Conservation (phyloP, 2,113 vertebrate species). For the Rana temporaria region DNA sequence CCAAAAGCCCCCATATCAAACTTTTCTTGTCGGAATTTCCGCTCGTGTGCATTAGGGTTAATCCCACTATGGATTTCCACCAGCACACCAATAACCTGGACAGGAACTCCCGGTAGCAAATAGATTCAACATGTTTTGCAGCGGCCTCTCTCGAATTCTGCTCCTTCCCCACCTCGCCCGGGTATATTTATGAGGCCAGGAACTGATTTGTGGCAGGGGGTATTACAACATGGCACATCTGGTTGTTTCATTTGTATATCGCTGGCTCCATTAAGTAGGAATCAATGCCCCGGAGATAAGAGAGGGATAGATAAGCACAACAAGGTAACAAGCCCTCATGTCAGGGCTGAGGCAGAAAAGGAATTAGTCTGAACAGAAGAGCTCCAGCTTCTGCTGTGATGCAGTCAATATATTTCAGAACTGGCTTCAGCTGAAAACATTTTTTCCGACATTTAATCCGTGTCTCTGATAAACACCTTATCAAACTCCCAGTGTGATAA, state of each 20-base stretch:
- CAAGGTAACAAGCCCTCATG: slow-evolving; percentile 69
- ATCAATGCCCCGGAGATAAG: slow-evolving; percentile 76
- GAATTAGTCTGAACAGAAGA: slow-evolving; percentile 61
- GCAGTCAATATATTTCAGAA: slow-evolving; percentile 42
- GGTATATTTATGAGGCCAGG: slow-evolving; percentile 20
- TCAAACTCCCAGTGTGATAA: slow-evolving; percentile 42
- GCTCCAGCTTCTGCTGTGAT: slow-evolving; percentile 12
- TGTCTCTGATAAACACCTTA: slow-evolving; percentile 41
- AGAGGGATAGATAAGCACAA: slow-evolving; percentile 71
- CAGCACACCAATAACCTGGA: not conserved
- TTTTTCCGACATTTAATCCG: slow-evolving; percentile 13
- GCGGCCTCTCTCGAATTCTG: not conserved
- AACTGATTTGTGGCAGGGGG: slow-evolving; percentile 20
- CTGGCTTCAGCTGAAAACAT: not conserved
- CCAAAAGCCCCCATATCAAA: too few species aligned
- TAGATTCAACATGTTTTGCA: not conserved
- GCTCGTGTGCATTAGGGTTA: too few species aligned
- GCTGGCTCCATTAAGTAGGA: slow-evolving; percentile 64
- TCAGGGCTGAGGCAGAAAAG: slow-evolving; percentile 71
- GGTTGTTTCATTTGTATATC: slow-evolving; percentile 69
- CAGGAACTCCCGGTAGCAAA: not conserved
- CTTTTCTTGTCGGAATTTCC: too few species aligned
- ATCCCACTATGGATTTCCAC: not conserved
- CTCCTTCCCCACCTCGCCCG: not conserved
- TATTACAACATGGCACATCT: slow-evolving; percentile 62